Percentiles rank a stretch among this genome's conserved stretches.
Conservation (phyloP, 2,888 invertebrate genomes). For the Chirona hameri region DNA sequence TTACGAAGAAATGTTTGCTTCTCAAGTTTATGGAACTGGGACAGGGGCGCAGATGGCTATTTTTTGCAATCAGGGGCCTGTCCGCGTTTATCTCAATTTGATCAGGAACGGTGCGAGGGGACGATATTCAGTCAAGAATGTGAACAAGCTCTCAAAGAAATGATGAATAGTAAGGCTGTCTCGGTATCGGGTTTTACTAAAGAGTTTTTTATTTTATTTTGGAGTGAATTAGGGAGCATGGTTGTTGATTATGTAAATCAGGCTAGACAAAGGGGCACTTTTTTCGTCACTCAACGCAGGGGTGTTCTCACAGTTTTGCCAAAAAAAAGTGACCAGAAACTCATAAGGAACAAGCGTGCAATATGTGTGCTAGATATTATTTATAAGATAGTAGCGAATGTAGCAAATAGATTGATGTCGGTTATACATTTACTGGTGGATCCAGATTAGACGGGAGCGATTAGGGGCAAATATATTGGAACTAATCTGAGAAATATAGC, state of each 20-base stretch:
- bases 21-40: too few species aligned
- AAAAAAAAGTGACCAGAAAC: not conserved
- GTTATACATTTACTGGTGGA: not conserved
- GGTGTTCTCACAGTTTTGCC: not conserved
- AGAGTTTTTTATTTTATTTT: not conserved
- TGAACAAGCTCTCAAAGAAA: not conserved
- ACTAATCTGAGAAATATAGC: not conserved
- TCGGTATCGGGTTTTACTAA: not conserved
- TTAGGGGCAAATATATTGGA: not conserved
- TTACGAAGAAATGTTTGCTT: too few species aligned
- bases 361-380: not conserved
- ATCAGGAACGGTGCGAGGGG: not conserved
- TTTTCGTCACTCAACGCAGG: not conserved
- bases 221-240: not conserved
- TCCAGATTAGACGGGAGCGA: not conserved
- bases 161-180: not conserved
- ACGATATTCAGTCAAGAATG: not conserved
- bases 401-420: not conserved
- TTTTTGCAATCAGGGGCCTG: too few species aligned
- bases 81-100: too few species aligned
- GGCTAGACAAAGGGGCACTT: not conserved
- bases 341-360: not conserved
- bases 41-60: too few species aligned
- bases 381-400: not conserved
- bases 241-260: not conserved